Conservation (phyloP, 2,888 invertebrate genomes). For the Drepanosiphum platanoidis region DNA sequence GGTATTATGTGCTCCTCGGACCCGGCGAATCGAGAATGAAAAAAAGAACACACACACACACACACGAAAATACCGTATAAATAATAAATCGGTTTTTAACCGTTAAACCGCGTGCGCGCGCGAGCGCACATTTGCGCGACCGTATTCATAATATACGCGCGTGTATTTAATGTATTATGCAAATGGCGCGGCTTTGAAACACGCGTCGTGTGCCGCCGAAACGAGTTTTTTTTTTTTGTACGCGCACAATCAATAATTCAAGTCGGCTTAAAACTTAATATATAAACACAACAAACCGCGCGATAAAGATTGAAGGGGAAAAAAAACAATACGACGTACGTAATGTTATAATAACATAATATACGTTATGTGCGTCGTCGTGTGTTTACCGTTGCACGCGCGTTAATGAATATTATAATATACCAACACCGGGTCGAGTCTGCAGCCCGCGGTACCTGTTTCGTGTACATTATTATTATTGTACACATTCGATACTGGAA, state of each 20-base stretch:
- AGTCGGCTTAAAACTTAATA: neutral
- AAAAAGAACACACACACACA: neutral
- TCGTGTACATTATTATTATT: too few relatives aligned
- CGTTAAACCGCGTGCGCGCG: too few relatives aligned
- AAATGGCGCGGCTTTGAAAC: neutral
- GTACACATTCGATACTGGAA: neutral
- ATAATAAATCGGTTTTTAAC: slow-evolving; percentile 1
- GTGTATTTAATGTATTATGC: too few relatives aligned
- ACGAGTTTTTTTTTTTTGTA: neutral
- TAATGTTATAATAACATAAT: neutral
- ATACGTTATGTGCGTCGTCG: neutral
- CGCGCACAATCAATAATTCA: neutral
- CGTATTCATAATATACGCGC: neutral
- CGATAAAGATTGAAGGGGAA: slow-evolving; percentile 1
- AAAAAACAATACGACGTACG: slow-evolving; percentile 1
- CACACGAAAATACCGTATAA: neutral
- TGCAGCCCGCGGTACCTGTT: slow-evolving; percentile 20
- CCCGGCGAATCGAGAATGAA: neutral
- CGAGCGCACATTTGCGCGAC: too few relatives aligned
- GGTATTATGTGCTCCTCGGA: neutral
- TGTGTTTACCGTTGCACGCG: slow-evolving; percentile 38
- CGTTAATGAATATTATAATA: slow-evolving; percentile 3
- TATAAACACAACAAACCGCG: neutral
- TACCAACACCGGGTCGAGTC: too few relatives aligned
- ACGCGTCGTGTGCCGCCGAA: neutral